Evolutionary conservation across 2,113 vertebrate species (phyloP).

Genomic region (Cephalopholis sonnerati): DNA sequence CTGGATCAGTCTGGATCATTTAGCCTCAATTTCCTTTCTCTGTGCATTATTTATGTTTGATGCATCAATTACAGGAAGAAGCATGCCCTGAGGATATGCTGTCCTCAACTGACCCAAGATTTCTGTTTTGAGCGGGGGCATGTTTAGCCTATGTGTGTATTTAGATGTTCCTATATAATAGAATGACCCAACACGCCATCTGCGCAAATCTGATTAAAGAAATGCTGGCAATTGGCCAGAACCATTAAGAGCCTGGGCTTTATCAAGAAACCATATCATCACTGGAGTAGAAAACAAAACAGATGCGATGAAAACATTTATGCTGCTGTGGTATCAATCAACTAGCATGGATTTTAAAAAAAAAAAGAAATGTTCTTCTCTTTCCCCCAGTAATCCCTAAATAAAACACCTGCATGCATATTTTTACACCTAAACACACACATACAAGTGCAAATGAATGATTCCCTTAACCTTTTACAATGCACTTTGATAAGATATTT

Average conservation of each 20-base stretch:
- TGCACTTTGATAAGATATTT: background rate
- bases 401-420: background rate
- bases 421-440: background rate
- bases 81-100: conserved; percentile 2
- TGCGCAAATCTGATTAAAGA: conserved; percentile 29
- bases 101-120: conserved; percentile 21
- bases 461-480: background rate
- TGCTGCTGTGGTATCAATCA: background rate
- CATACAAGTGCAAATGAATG: background rate
- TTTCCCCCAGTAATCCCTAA: background rate
- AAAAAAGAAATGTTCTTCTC: no score
- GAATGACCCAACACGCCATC: conserved; percentile 19
- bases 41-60: conserved; percentile 46
- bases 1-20: conserved; percentile 34
- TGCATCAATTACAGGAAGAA: conserved; percentile 26
- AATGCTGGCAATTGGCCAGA: background rate
- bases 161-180: background rate
- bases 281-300: background rate
- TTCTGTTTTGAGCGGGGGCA: background rate
- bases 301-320: background rate
- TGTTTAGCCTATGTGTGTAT: background rate
- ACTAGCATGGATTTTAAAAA: no score
- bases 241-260: background rate
- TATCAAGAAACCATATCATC: background rate
- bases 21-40: conserved; percentile 19